Base-by-base conservation (phyloP, 2,888 invertebrate species). In the Nomada lathburiana region DNA sequence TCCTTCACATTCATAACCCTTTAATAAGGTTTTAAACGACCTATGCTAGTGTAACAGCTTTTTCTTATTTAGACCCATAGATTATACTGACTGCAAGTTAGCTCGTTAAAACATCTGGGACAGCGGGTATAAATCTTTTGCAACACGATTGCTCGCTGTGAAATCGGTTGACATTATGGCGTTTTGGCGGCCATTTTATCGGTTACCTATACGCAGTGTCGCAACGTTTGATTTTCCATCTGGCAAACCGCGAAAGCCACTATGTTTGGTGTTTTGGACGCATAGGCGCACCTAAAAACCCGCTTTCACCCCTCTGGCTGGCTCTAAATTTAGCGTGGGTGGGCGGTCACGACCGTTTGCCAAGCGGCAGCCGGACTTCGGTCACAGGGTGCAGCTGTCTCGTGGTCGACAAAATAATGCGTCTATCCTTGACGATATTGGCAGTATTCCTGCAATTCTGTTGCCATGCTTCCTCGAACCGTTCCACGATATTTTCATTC, bases 281-380 rank as follows among this genome's bases (percentile, higher is more conserved):
- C 74, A 76, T 74, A 81, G 76, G 52, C 74, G 68, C 74, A 75
- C 77, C 82, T 83, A 82, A 77, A 74, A 77, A 77, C 69, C 83
- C 71, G 67, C 63, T 82, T 83, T 68, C 59, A 71, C 82, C 82
- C 85, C 83, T 80, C 74, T 69, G 81, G 75, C 76, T 81, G 85
- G 20, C 82, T 89, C 92, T 92, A 92, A 92, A 92, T 92, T 91
- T 92, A 92, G 90, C 89, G 91, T 92, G 90, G 91, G 92, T 92
- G 91, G 92, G 90, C 90, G 91, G 86, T 80, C 84, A 84, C 87
- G 80, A 87, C 83, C 88, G 90, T 87, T 91, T 89, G 91, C 90
- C 91, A 83, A 76, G 60, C 80, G 89, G 89, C 81, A 89, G 89
- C 88, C 89, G 83, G 88, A 85, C 86, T 78, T 86, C 87, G 88